Evolutionary conservation across 2,888 invertebrate species (phyloP).

Genomic region (Empis livida): DNA sequence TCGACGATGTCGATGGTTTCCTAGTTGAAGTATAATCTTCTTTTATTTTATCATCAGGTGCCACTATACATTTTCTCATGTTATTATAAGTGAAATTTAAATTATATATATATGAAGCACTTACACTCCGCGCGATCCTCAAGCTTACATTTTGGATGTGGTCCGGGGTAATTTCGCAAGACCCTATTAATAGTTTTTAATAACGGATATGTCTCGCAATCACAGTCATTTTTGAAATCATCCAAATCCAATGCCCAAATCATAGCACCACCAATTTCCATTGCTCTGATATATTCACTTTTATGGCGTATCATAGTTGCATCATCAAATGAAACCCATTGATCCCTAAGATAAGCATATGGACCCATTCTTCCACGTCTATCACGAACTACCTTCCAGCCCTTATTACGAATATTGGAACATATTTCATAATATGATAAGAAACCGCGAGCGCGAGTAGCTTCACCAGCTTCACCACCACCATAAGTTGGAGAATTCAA

Average conservation of each 20-base stretch:
- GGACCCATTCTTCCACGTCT: slow-evolving; percentile 74
- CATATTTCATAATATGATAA: slow-evolving; percentile 85
- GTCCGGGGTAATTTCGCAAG: slow-evolving; percentile 50
- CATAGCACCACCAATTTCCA: slow-evolving; percentile 77
- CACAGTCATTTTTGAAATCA: slow-evolving; percentile 70
- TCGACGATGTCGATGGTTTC: not conserved
- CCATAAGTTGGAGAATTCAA: slow-evolving; percentile 70
- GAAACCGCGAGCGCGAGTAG: slow-evolving; percentile 76
- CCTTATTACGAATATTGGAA: slow-evolving; percentile 55
- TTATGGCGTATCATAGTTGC: slow-evolving; percentile 70
- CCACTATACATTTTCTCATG: slow-evolving; percentile 2
- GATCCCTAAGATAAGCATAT: slow-evolving; percentile 66
- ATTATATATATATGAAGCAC: slow-evolving; percentile 5
- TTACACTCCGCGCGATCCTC: slow-evolving; percentile 34
- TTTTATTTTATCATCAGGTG: not conserved
- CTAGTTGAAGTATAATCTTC: not conserved
- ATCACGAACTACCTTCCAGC: slow-evolving; percentile 69
- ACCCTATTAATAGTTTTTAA: slow-evolving; percentile 70
- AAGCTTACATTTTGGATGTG: slow-evolving; percentile 49
- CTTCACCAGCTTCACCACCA: slow-evolving; percentile 80
- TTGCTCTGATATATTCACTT: slow-evolving; percentile 63
- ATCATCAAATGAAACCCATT: slow-evolving; percentile 92
- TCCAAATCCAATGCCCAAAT: slow-evolving; percentile 82
- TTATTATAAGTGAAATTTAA: not conserved
- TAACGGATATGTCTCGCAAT: slow-evolving; percentile 70